A percentile compares a stretch with the other conserved stretches of the same genome.
These are phyloP conservation scores for Cheilosia grossa DNA, from an alignment of 2,888 invertebrate genomes.

Conservation along the genomic window DNA sequence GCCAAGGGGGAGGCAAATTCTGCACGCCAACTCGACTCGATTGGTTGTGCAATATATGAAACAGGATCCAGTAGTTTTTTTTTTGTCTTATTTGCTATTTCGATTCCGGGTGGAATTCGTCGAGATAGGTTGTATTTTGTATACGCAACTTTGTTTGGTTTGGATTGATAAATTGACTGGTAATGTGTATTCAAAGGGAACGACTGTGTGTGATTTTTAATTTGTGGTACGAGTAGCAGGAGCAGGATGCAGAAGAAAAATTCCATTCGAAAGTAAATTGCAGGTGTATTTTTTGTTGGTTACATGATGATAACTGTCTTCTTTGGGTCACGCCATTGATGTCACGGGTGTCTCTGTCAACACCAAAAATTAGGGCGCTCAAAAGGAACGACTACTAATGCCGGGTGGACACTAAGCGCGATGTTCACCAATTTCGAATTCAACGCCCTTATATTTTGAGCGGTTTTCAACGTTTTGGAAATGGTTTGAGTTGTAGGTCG, in stretches of 20 bases:
- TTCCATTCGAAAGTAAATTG: no score
- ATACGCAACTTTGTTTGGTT: constrained; percentile 31
- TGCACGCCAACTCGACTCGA: constrained; percentile 25
- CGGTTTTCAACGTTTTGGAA: no score
- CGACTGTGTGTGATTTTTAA: constrained; percentile 4
- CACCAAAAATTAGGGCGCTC: no score
- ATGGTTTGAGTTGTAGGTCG: no score
- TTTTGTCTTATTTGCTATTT: constrained; percentile 1
- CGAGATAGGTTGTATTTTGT: constrained; percentile 42
- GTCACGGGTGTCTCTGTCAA: no score
- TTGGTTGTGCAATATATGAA: constrained; percentile 65
- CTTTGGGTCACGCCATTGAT: no score
- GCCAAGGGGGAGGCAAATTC: constrained; percentile 37
- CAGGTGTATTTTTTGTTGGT: no score
- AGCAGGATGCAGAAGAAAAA: neutral
- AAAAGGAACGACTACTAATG: no score
- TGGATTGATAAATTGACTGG: constrained; percentile 61
- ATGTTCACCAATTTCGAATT: no score
- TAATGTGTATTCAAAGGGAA: constrained; percentile 51
- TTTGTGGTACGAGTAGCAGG: constrained; percentile 19
- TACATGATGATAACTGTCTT: no score
- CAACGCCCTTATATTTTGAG: no score
- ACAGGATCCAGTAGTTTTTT: constrained; percentile 46
- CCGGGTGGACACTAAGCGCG: no score
- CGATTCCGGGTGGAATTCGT: constrained; percentile 19